Conservation (phyloP, 2,888 invertebrate species). For the Therioaphis trifolii region DNA sequence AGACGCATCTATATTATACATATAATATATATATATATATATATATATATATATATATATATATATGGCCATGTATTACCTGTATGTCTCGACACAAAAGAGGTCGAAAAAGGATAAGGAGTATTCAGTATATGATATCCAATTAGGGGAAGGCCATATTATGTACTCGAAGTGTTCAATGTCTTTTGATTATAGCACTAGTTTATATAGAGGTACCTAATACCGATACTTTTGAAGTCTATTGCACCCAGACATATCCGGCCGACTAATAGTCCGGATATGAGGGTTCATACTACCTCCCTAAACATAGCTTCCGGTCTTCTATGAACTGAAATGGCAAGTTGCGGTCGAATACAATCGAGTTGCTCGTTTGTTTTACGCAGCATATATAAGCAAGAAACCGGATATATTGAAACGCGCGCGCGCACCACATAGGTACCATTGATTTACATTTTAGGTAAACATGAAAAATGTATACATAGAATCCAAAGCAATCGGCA, state of each 20-base stretch:
- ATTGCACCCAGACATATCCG: slow-evolving; percentile 8
- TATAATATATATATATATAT: too few species aligned
- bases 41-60: too few species aligned
- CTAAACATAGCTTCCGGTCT: slow-evolving; percentile 14
- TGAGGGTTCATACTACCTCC: not conserved
- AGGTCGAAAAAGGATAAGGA: not conserved
- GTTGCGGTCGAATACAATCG: not conserved
- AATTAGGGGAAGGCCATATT: not conserved
- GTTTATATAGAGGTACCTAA: not conserved
- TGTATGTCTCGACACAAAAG: not conserved
- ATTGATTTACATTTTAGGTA: too few species aligned
- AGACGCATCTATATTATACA: too few species aligned
- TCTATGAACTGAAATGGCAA: slow-evolving; percentile 4
- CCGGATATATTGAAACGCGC: not conserved
- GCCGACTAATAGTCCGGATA: slow-evolving; percentile 3
- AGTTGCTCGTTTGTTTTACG: not conserved
- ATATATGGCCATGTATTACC: too few species aligned
- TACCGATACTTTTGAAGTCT: slow-evolving; percentile 28
- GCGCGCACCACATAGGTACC: not conserved
- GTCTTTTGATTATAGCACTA: slow-evolving; percentile 2
- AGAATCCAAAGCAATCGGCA: too few species aligned
- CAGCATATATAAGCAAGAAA: not conserved
- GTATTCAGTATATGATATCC: not conserved
- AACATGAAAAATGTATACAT: too few species aligned
- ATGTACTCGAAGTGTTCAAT: not conserved